Evolutionary conservation across 2,113 vertebrate genomes (phyloP).

Genomic region (Dunckerocampus dactyliophorus): DNA sequence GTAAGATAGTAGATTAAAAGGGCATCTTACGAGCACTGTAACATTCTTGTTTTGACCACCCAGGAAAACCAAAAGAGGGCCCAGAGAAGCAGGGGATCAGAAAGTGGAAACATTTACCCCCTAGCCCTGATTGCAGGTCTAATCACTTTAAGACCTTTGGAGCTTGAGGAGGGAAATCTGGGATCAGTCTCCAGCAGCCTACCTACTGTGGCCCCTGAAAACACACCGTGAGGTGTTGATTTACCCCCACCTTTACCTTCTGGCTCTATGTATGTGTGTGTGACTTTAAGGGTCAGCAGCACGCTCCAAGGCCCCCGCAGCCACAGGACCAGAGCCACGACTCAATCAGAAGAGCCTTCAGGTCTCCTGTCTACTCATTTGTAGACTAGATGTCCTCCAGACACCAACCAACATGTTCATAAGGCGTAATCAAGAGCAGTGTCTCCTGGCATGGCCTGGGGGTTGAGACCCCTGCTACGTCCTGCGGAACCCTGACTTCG

Average conservation of each 20-base stretch:
- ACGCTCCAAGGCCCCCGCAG: constrained; percentile 33
- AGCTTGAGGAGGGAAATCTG: constrained; percentile 56
- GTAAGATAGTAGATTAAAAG: constrained; percentile 10
- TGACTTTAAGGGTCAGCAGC: constrained; percentile 47
- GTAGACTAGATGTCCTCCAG: constrained; percentile 45
- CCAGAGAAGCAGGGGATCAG: constrained; percentile 41
- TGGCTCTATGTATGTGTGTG: constrained; percentile 34
- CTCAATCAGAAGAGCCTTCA: constrained; percentile 61
- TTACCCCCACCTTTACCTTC: constrained; percentile 56
- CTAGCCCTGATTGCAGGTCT: constrained; percentile 58
- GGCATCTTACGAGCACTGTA: constrained; percentile 12
- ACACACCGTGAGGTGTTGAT: constrained; percentile 63
- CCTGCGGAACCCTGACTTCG: constrained; percentile 12
- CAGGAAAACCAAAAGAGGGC: constrained; percentile 47
- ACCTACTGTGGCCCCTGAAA: constrained; percentile 56
- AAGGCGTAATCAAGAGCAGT: constrained; percentile 51
- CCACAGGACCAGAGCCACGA: constrained; percentile 37
- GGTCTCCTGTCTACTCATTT: constrained; percentile 53
- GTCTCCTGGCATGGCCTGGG: constrained; percentile 49
- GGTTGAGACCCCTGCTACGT: constrained; percentile 23
- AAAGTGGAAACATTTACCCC: constrained; percentile 57
- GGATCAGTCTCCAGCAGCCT: constrained; percentile 57
- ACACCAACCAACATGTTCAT: constrained; percentile 33
- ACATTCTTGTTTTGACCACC: constrained; percentile 47
- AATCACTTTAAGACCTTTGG: constrained; percentile 65